Conservation (phyloP, 2,797 vertebrate genomes). For the Manis crassicaudata region DNA sequence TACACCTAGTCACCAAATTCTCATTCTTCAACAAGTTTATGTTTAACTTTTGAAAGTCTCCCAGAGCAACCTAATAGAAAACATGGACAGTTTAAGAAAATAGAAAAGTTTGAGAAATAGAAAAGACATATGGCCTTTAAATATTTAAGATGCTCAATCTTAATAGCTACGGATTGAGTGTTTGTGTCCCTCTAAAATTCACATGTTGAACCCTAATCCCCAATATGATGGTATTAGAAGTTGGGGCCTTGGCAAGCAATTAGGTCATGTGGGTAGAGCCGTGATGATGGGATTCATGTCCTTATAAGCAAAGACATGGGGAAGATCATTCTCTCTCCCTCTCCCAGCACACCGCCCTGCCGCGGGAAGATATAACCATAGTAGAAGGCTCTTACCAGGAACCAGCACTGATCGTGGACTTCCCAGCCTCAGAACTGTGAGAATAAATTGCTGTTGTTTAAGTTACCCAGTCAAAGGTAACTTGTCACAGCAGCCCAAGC, state of each 20-base stretch:
- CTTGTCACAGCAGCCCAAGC: background rate
- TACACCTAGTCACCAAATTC: background rate
- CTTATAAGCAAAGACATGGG: background rate
- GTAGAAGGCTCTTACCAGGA: background rate
- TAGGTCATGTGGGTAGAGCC: background rate
- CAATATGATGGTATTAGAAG: background rate
- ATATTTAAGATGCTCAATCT: background rate
- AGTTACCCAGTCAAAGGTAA: background rate
- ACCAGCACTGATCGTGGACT: background rate
- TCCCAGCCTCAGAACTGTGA: background rate
- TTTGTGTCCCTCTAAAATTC: background rate
- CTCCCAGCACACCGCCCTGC: no score
- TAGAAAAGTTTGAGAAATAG: conserved; percentile 12
- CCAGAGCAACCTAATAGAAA: conserved; percentile 20
- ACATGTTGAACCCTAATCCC: background rate
- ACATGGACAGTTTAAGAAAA: background rate
- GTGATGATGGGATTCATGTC: background rate
- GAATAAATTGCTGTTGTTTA: background rate
- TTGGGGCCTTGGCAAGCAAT: background rate
- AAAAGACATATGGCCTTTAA: conserved; percentile 17
- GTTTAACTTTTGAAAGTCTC: background rate
- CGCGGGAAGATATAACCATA: background rate
- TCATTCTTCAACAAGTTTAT: background rate
- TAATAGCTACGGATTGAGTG: background rate
- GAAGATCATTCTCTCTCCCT: background rate